Conservation (phyloP, 2,888 invertebrate species). For the Aspidapion aeneum region DNA sequence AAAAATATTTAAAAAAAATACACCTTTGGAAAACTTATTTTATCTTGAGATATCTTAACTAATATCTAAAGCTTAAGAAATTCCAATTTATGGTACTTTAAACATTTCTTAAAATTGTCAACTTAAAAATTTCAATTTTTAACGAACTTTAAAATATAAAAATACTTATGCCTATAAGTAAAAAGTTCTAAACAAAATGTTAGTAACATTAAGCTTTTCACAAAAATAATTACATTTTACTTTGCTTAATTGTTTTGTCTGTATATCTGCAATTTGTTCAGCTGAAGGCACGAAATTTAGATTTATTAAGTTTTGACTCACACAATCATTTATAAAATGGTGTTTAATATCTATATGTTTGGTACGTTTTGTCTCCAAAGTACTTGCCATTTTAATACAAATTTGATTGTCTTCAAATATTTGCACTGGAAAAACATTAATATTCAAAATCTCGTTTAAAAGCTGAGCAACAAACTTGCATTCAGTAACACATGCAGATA, state of each 20-base stretch:
- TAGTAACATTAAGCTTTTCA: neutral
- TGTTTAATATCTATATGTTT: constrained; percentile 24
- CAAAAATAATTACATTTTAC: neutral
- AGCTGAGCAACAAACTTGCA: constrained; percentile 24
- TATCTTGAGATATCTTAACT: too few species aligned
- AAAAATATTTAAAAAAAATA: too few species aligned
- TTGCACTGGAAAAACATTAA: constrained; percentile 16
- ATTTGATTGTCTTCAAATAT: constrained; percentile 22
- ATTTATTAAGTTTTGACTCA: constrained; percentile 2
- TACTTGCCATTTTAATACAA: constrained; percentile 21
- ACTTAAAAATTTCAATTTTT: too few species aligned
- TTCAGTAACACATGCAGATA: constrained; percentile 25
- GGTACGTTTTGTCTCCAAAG: constrained; percentile 22
- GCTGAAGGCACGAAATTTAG: constrained; percentile 7
- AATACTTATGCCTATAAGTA: too few species aligned
- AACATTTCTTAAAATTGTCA: too few species aligned
- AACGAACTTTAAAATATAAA: too few species aligned
- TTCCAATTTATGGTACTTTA: too few species aligned
- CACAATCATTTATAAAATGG: constrained; percentile 14
- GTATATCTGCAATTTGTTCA: constrained; percentile 14
- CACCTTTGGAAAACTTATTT: too few species aligned
- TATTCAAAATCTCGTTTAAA: constrained; percentile 17
- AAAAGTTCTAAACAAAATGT: too few species aligned
- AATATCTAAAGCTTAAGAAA: too few species aligned
- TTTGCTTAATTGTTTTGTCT: constrained; percentile 6